A percentile compares a stretch with the other conserved stretches of the same genome.
These are phyloP conservation scores for Polia nebulosa DNA, from an alignment of 2,888 invertebrate species.

Conservation along the genomic window DNA sequence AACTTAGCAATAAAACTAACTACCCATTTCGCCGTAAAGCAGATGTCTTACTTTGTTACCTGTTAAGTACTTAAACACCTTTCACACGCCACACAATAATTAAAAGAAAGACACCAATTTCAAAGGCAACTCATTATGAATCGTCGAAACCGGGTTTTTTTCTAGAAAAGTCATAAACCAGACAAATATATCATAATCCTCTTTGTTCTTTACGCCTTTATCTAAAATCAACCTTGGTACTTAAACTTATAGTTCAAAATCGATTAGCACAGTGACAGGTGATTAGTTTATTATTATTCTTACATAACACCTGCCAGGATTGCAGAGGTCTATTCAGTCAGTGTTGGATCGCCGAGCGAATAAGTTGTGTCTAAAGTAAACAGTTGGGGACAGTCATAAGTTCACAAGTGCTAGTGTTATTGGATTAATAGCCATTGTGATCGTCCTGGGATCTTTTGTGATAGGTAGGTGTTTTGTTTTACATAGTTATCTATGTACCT, in stretches of 20 bases:
- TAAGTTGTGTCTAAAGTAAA: conserved; percentile 50
- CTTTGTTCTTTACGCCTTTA: conserved; percentile 46
- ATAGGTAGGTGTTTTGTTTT: conserved; percentile 56
- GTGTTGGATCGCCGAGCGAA: conserved; percentile 55
- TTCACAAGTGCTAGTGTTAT: conserved; percentile 52
- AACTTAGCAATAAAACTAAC: conserved; percentile 37
- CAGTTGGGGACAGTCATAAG: not conserved
- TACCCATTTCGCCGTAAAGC: conserved; percentile 18
- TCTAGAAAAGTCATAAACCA: conserved; percentile 41
- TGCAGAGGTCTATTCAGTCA: conserved; percentile 59
- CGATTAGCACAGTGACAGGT: conserved; percentile 12
- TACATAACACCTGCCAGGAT: conserved; percentile 39
- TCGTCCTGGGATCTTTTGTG: conserved; percentile 58
- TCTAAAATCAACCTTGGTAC: not conserved
- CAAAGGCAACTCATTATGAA: conserved; percentile 21
- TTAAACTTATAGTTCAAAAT: conserved; percentile 22
- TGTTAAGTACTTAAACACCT: conserved; percentile 10
- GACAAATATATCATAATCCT: conserved; percentile 24
- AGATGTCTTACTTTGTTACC: conserved; percentile 33
- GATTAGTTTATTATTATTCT: conserved; percentile 58
- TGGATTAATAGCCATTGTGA: conserved; percentile 57
- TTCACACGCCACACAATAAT: conserved; percentile 11
- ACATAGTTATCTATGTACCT: conserved; percentile 3
- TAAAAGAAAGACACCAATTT: conserved; percentile 18
- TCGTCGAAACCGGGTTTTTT: conserved; percentile 18